Evolutionary conservation across 2,113 vertebrate species (phyloP).

Genomic region (Prochilodus magdalenae): DNA sequence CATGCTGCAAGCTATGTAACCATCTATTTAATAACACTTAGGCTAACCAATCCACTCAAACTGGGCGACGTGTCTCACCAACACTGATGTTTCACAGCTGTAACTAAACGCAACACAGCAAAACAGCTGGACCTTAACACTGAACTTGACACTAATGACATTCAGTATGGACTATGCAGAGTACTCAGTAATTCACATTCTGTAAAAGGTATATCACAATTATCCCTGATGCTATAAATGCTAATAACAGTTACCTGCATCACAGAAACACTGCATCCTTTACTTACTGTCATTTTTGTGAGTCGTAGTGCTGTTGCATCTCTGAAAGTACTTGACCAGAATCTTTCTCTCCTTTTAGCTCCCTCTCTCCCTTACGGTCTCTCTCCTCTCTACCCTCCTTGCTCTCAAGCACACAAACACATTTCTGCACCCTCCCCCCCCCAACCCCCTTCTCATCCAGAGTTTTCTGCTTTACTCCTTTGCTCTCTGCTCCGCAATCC

Average conservation of each 20-base stretch:
- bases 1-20: no score
- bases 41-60: no score
- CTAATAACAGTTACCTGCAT: not conserved
- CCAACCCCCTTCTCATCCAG: not conserved
- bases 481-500: constrained; percentile 16
- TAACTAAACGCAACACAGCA: no score
- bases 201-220: not conserved
- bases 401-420: not conserved
- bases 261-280: not conserved
- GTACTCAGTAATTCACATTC: not conserved
- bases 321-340: not conserved
- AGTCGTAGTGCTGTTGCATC: not conserved
- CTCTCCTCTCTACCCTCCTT: not conserved
- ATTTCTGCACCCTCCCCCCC: not conserved
- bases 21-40: no score
- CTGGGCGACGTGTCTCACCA: no score
- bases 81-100: no score
- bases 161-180: not conserved
- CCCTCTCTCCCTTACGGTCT: not conserved
- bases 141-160: no score
- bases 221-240: not conserved
- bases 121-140: no score
- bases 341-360: not conserved
- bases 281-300: constrained; percentile 63
- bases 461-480: constrained; percentile 28